Conservation (phyloP, 2,113 vertebrate genomes). For the Neolamprologus sp. region DNA sequence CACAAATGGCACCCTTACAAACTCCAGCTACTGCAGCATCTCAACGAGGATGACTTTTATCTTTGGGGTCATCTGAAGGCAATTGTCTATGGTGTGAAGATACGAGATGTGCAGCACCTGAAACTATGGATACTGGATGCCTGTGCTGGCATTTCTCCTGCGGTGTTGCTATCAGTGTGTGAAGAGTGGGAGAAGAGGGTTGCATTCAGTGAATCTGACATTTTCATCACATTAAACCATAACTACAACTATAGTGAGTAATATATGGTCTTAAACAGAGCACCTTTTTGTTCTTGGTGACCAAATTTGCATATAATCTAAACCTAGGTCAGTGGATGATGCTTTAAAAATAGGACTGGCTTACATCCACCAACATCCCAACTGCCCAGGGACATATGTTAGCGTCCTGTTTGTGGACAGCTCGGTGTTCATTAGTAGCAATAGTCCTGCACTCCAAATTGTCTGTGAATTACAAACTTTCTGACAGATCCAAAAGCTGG, state of each 20-base stretch:
- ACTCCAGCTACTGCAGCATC: too few species aligned
- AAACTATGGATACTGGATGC: too few species aligned
- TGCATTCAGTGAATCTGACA: neutral
- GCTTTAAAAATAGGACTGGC: neutral
- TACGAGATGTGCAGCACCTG: too few species aligned
- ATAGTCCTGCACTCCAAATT: neutral
- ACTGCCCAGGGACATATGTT: neutral
- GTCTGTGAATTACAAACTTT: fast-evolving
- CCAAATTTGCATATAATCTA: neutral
- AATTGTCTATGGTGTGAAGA: too few species aligned
- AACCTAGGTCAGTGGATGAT: neutral
- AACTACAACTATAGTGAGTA: neutral
- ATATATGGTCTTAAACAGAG: neutral
- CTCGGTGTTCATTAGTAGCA: fast-evolving
- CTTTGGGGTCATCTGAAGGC: too few species aligned
- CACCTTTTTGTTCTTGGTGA: neutral
- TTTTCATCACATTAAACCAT: neutral
- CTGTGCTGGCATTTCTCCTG: too few species aligned
- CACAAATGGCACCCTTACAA: too few species aligned
- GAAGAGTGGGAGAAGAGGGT: too few species aligned
- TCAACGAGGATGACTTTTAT: too few species aligned
- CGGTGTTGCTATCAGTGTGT: too few species aligned
- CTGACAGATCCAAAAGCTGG: neutral
- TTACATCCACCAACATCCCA: neutral
- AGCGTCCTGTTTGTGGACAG: fast-evolving